Percentiles rank a stretch among this genome's conserved stretches.
phyloP scores from a whole-genome alignment of 2,113 vertebrate genomes.

The Chauna torquata region DNA sequence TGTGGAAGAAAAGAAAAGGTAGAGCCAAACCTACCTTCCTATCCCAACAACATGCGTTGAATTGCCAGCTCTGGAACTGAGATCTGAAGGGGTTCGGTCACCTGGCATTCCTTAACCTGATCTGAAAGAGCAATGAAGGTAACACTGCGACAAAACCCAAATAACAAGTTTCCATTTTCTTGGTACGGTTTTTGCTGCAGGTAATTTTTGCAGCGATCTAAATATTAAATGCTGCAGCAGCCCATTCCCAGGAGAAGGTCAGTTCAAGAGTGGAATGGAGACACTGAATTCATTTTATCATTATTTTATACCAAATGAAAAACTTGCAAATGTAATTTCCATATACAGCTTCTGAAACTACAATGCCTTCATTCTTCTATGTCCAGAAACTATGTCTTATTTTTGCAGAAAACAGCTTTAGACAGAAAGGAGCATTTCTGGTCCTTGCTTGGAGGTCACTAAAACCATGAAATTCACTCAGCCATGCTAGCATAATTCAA shows the following conservation, averaged over 20 bases:
- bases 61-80: not conserved
- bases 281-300: slow-evolving; percentile 57
- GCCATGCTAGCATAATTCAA: not conserved
- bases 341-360: slow-evolving; percentile 20
- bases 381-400: slow-evolving; percentile 19
- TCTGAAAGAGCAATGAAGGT: not conserved
- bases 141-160: not conserved
- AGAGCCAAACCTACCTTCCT: not conserved
- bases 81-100: not conserved
- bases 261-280: slow-evolving; percentile 36
- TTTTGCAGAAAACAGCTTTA: slow-evolving; percentile 5
- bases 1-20: not conserved
- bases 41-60: not conserved
- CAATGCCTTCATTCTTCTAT: not conserved
- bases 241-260: slow-evolving; percentile 22
- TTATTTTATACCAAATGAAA: slow-evolving; percentile 20
- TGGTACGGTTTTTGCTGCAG: slow-evolving; percentile 2
- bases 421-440: not conserved
- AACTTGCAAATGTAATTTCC: slow-evolving; percentile 41
- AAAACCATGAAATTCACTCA: slow-evolving; percentile 31
- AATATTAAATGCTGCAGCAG: slow-evolving; percentile 18
- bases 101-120: not conserved
- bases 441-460: slow-evolving; percentile 27
- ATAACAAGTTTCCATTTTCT: not conserved
- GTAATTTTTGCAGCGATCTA: not conserved